These are phyloP conservation scores for Deilephila elpenor DNA, from an alignment of 2,888 invertebrate genomes.

Conservation along the genomic window DNA sequence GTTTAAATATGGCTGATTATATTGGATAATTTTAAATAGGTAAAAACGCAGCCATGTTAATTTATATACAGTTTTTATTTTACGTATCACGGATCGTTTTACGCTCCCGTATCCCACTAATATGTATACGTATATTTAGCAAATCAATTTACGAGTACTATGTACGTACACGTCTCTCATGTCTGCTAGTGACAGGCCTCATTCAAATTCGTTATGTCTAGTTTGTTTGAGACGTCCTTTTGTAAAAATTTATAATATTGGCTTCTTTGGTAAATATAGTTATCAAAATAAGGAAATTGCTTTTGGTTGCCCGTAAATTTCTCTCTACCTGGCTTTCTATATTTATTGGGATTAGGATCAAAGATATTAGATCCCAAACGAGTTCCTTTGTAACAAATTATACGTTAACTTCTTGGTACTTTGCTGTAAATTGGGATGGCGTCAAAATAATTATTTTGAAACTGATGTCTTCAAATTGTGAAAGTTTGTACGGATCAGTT, in stretches of 20 bases:
- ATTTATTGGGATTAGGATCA: slow-evolving; percentile 23
- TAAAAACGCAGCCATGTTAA: slow-evolving; percentile 64
- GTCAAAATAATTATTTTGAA: slow-evolving; percentile 14
- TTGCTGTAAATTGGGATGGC: neutral
- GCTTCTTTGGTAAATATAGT: slow-evolving; percentile 41
- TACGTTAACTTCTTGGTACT: slow-evolving; percentile 33
- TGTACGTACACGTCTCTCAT: neutral
- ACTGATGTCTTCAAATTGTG: neutral
- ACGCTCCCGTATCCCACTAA: no score
- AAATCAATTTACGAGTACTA: neutral
- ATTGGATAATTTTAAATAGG: slow-evolving; percentile 70
- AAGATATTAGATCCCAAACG: slow-evolving; percentile 37
- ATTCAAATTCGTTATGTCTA: neutral
- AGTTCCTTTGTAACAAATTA: slow-evolving; percentile 44
- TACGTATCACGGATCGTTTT: neutral
- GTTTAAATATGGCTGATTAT: slow-evolving; percentile 82
- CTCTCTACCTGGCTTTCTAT: neutral
- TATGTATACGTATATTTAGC: neutral
- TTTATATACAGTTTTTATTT: slow-evolving; percentile 41
- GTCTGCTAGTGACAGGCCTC: neutral
- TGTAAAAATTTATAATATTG: neutral
- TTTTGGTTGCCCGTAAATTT: neutral
- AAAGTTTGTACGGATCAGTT: neutral
- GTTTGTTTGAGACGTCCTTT: neutral
- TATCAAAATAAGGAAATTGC: slow-evolving; percentile 35